A percentile compares a stretch with the other conserved stretches of the same genome.
phyloP scores from a whole-genome alignment of 2,888 invertebrate genomes.

The Pogonocherus hispidulus region DNA sequence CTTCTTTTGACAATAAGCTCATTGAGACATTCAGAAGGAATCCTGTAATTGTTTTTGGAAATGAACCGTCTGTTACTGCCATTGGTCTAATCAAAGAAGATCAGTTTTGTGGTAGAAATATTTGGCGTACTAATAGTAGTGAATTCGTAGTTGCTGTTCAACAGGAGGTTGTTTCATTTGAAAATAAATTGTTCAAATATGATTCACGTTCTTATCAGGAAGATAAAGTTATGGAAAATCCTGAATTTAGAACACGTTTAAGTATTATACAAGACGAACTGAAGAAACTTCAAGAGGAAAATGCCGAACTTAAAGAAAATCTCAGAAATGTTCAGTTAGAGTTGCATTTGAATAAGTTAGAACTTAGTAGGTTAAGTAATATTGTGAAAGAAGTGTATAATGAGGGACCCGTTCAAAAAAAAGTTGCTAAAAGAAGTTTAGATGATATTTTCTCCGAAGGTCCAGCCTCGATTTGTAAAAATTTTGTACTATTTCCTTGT shows the following conservation, averaged over 20 bases:
- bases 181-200: too few relatives aligned
- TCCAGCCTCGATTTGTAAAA: background rate
- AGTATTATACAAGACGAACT: background rate
- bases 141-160: slow-evolving; percentile 4
- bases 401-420: background rate
- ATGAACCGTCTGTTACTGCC: background rate
- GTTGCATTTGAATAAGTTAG: background rate
- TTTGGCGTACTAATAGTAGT: slow-evolving; percentile 8
- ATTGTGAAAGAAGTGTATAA: background rate
- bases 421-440: background rate
- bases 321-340: background rate
- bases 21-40: too few relatives aligned
- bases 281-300: background rate
- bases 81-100: slow-evolving; percentile 1
- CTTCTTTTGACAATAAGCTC: background rate
- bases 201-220: background rate
- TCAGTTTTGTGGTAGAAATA: background rate
- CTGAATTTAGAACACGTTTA: background rate
- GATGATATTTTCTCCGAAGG: background rate
- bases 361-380: background rate
- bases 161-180: background rate
- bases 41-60: background rate
- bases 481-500: slow-evolving; percentile 3
- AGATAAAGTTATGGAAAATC: background rate
- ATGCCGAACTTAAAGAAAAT: background rate